phyloP scores from a whole-genome alignment of 1,140 invertebrate species.

The Monomorium pharaonis region DNA sequence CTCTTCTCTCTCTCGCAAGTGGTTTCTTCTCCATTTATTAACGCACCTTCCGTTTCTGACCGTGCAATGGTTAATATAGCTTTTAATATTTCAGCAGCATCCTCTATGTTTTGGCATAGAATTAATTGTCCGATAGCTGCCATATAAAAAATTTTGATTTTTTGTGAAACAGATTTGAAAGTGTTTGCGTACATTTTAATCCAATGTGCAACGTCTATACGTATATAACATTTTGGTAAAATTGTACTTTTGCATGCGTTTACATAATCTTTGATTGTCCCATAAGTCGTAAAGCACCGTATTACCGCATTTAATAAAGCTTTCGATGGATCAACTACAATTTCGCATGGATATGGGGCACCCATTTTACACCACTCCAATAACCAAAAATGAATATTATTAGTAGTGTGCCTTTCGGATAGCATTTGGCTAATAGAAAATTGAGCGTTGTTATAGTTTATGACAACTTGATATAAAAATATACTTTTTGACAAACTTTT shows the following conservation, averaged over 20 bases:
- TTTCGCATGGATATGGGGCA: background rate
- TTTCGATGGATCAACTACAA: background rate
- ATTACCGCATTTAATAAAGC: constrained; percentile 23
- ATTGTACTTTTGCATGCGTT: background rate
- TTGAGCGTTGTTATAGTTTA: background rate
- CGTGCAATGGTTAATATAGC: too few relatives aligned
- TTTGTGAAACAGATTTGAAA: background rate
- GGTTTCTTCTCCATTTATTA: too few relatives aligned
- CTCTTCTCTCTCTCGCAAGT: too few relatives aligned
- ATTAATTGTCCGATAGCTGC: background rate
- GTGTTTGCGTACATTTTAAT: background rate
- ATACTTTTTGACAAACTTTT: too few relatives aligned
- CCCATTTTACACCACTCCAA: background rate
- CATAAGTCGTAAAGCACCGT: background rate
- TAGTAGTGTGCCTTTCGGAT: background rate
- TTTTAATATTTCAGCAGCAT: background rate
- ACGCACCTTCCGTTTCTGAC: too few relatives aligned
- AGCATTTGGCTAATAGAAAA: background rate
- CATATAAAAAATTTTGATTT: background rate
- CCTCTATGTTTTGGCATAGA: background rate
- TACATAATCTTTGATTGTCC: background rate
- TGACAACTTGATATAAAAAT: too few relatives aligned
- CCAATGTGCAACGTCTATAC: background rate
- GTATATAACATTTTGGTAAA: background rate
- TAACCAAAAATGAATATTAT: background rate